Conservation (phyloP, 2,113 vertebrate species). For the Athene noctua region DNA sequence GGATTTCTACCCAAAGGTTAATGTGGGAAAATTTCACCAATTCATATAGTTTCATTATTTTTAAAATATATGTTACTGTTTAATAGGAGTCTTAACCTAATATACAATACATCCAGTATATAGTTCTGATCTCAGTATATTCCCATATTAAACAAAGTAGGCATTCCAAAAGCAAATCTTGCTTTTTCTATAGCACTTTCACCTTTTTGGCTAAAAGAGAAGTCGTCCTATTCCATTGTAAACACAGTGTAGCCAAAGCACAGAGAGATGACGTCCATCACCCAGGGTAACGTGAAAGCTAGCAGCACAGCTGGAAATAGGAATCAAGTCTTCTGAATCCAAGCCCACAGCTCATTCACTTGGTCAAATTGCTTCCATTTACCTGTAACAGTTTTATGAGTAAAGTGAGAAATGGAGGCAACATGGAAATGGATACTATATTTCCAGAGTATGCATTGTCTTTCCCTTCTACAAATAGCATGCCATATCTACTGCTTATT, state of each 20-base stretch:
- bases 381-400: neutral
- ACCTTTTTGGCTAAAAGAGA: neutral
- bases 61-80: neutral
- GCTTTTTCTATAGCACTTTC: neutral
- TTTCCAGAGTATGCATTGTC: neutral
- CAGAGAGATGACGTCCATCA: neutral
- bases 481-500: neutral
- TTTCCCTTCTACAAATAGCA: neutral
- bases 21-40: neutral
- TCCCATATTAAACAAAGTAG: neutral
- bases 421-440: neutral
- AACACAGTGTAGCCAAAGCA: slow-evolving; percentile 2
- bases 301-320: neutral
- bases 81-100: neutral
- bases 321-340: neutral
- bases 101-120: neutral
- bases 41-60: neutral
- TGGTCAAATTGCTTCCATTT: neutral
- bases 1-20: neutral
- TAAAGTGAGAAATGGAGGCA: neutral
- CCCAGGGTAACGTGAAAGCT: neutral
- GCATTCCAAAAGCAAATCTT: neutral
- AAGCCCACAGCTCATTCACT: neutral
- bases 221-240: neutral
- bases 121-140: neutral